A percentile compares a stretch with the other conserved stretches of the same genome.
Evolutionary conservation across 2,797 vertebrate species (phyloP).

Genomic region (Miichthys miiuy): DNA sequence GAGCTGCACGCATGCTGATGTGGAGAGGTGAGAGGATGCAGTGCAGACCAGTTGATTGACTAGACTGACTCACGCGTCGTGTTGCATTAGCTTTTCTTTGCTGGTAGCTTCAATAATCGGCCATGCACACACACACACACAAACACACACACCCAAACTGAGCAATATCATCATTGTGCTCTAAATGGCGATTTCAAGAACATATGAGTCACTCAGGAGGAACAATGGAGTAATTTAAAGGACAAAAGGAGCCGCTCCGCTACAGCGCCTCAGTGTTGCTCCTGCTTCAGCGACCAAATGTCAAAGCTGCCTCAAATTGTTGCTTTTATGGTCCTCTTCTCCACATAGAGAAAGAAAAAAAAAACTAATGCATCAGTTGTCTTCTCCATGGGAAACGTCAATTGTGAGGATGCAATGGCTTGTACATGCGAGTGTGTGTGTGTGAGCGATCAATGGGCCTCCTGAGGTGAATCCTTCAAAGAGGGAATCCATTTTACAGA

Average conservation of each 20-base stretch:
- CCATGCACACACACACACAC: not conserved
- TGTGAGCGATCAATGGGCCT: slow-evolving; percentile 50
- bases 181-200: slow-evolving; percentile 50
- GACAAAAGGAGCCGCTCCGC: slow-evolving; percentile 62
- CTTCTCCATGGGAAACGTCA: slow-evolving; percentile 55
- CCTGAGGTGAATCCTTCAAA: slow-evolving; percentile 45
- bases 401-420: slow-evolving; percentile 38
- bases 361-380: slow-evolving; percentile 27
- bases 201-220: slow-evolving; percentile 57
- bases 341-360: not conserved
- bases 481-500: slow-evolving; percentile 14
- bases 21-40: not conserved
- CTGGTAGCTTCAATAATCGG: slow-evolving; percentile 52
- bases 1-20: not conserved
- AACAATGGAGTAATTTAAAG: slow-evolving; percentile 68
- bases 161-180: slow-evolving; percentile 28
- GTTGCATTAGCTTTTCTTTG: slow-evolving; percentile 49
- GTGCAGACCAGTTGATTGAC: slow-evolving; percentile 35
- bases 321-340: slow-evolving; percentile 30
- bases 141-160: not conserved
- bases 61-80: slow-evolving; percentile 42
- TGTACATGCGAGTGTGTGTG: slow-evolving; percentile 2
- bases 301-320: slow-evolving; percentile 49
- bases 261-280: slow-evolving; percentile 17
- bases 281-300: slow-evolving; percentile 43